Conservation (phyloP, 2,113 vertebrate species). For the Scomber scombrus region DNA sequence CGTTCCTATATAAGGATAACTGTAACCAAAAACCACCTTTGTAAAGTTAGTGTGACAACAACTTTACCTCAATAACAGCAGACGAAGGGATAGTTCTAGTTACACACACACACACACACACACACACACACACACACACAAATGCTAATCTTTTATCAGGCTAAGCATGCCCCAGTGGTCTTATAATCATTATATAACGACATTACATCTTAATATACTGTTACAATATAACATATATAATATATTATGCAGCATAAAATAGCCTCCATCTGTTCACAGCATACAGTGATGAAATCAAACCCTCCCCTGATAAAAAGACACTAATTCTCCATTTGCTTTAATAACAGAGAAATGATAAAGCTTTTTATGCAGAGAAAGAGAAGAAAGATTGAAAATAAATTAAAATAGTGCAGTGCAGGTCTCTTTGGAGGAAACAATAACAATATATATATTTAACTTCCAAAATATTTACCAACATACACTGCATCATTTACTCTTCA, state of each 20-base stretch:
- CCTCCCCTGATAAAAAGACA: conserved; percentile 65
- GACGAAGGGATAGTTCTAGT: conserved; percentile 44
- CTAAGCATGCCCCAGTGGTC: conserved; percentile 32
- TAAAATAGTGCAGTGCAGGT: neutral
- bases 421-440: conserved; percentile 5
- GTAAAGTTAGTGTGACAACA: conserved; percentile 5
- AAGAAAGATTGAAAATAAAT: neutral
- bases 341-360: conserved; percentile 42
- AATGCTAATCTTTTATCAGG: conserved; percentile 13
- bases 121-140: neutral
- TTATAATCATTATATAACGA: conserved; percentile 57
- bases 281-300: conserved; percentile 62
- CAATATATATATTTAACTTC: conserved; percentile 2
- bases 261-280: conserved; percentile 61
- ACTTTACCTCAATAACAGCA: neutral
- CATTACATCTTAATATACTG: conserved; percentile 26
- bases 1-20: neutral
- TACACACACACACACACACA: conserved; percentile 31
- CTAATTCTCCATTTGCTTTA: conserved; percentile 62
- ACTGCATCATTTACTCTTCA: neutral
- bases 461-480: neutral
- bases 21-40: neutral
- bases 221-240: conserved; percentile 29
- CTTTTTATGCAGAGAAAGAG: neutral
- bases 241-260: conserved; percentile 51